A percentile compares a stretch with the other conserved stretches of the same genome.
These are phyloP conservation scores for Urosaurus nigricauda DNA, from an alignment of 2,797 vertebrate genomes.

Conservation along the genomic window DNA sequence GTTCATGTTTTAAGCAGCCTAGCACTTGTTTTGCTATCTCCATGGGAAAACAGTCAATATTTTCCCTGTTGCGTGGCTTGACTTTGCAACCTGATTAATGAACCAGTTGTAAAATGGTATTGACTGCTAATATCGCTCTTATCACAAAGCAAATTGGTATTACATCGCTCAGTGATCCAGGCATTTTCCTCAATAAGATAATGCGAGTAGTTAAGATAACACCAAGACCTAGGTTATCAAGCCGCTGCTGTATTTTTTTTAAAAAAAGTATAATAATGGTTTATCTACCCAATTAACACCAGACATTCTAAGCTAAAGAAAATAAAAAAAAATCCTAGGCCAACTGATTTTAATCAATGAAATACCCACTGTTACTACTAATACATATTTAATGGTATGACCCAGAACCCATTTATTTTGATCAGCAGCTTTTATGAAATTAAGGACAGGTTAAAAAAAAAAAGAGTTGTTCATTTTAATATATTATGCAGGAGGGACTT, in stretches of 20 bases:
- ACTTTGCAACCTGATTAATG: not conserved
- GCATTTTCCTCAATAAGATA: slow-evolving; percentile 16
- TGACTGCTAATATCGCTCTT: slow-evolving; percentile 35
- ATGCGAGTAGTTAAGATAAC: slow-evolving; percentile 33
- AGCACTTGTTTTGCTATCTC: not conserved
- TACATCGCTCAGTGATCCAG: slow-evolving; percentile 10
- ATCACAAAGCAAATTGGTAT: slow-evolving; percentile 31
- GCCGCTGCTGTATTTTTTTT: not conserved
- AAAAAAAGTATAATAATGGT: not conserved
- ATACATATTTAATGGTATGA: not conserved
- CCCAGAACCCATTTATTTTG: not conserved
- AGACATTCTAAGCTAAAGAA: slow-evolving; percentile 15
- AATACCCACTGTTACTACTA: slow-evolving; percentile 9
- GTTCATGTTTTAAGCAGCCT: not conserved
- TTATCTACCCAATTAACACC: slow-evolving; percentile 22
- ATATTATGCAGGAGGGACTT: not conserved
- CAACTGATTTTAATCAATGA: slow-evolving; percentile 42
- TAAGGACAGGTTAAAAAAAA: not conserved
- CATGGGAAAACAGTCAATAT: not conserved
- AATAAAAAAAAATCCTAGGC: slow-evolving; percentile 27
- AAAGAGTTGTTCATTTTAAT: not conserved
- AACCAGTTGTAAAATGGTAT: slow-evolving; percentile 15
- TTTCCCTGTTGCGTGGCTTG: not conserved
- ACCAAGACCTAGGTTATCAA: not conserved
- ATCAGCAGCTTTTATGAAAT: not conserved